Base-by-base conservation (phyloP, 1,140 invertebrate genomes). In the Aphelenchoides avenae region DNA sequence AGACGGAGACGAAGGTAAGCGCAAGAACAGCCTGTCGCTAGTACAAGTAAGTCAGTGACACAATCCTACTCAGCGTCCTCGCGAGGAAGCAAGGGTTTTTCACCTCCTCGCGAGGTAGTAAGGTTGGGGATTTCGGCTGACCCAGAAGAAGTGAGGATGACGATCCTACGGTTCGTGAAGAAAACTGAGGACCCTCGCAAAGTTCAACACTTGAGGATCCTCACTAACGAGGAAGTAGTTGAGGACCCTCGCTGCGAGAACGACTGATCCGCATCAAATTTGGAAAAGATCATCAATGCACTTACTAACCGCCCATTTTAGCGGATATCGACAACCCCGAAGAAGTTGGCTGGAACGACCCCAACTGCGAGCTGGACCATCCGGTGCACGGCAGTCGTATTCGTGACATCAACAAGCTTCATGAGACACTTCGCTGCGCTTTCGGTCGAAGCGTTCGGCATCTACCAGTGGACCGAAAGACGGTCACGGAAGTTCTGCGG, bases 271-370 rank as follows among this genome's bases (percentile, higher is more conserved):
- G 29, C 22, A 41, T 57, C 33, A 13, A 18, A 15, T 26, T 37
- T n/a, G n/a, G 48, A 15, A 46, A 2, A 3, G 2, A 44, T n/a
- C 3, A 3, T 20, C 41, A 51, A n/a, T n/a, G n/a, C n/a, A n/a
- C n/a, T n/a, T n/a, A n/a, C n/a, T n/a, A n/a, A n/a, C n/a, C n/a
- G n/a, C n/a, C n/a, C n/a, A 7, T 6, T 64, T 61, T 53, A 56
- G 60, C 60, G 15, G 42, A 63, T 47, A 13, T 63, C 27, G 6
- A 30, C 6, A 63, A 66, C 9, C 26, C 40, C 24, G 34, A 57
- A 0, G 29, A 63, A 20, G 49, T 65, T 60, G 40, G 52, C n/a
- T n/a, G n/a, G 13, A 64, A 63, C 39, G 61, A 64, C 30, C 20
- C 24, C 18, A 13, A n/a, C 5, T 40, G 31, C 13, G 60, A 58